Percentiles rank a stretch among this genome's conserved stretches.
Conservation (phyloP, 2,888 invertebrate species). For the Sarcophaga caerulescens region DNA sequence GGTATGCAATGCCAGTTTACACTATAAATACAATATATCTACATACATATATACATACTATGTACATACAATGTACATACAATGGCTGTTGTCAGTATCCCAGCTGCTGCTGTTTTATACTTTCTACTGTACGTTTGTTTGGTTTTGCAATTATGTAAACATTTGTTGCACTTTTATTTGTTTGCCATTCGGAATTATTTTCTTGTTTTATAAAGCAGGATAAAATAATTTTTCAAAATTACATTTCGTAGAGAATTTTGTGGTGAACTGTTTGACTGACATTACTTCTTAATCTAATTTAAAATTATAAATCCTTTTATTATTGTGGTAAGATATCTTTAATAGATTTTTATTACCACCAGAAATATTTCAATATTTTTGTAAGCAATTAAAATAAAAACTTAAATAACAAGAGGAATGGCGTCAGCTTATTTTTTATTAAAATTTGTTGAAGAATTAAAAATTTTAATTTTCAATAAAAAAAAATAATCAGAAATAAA, state of each 20-base stretch:
- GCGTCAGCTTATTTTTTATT: background rate
- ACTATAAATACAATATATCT: no score
- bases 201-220: conserved; percentile 1
- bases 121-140: background rate
- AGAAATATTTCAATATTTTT: background rate
- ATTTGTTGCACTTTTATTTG: conserved; percentile 6
- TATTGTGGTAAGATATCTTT: background rate
- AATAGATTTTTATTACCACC: background rate
- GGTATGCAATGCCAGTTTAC: conserved; percentile 53
- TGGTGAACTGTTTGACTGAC: conserved; percentile 23
- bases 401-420: background rate
- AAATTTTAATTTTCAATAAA: background rate
- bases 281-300: background rate
- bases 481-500: no score
- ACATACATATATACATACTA: no score
- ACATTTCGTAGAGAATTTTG: conserved; percentile 19
- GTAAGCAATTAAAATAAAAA: background rate
- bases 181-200: background rate
- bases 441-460: background rate
- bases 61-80: no score
- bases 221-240: conserved; percentile 31
- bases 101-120: no score
- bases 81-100: no score
- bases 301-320: background rate
- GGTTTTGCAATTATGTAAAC: background rate